Conservation (phyloP, 2,113 vertebrate genomes). For the Hippocampus mohnikei region DNA sequence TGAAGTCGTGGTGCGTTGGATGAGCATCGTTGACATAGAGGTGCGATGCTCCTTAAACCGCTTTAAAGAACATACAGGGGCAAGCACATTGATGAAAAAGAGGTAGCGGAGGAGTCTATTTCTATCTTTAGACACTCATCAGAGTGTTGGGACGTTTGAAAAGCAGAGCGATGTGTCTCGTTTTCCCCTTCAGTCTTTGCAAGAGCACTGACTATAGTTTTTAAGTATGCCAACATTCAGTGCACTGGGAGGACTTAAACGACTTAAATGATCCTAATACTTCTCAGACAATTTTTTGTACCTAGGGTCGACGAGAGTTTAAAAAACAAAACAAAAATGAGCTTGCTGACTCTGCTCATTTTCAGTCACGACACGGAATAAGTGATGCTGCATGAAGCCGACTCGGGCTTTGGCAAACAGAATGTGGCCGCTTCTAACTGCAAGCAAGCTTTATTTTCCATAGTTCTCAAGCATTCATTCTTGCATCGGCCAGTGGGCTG, state of each 20-base stretch:
- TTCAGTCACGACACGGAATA: slow-evolving; percentile 14
- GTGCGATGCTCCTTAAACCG: not conserved
- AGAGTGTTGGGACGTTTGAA: slow-evolving; percentile 32
- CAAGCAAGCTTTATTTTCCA: slow-evolving; percentile 1
- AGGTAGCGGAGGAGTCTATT: slow-evolving; percentile 13
- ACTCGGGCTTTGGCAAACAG: slow-evolving; percentile 19
- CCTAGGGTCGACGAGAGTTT: slow-evolving; percentile 3
- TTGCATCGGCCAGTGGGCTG: not conserved
- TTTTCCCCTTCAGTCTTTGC: not conserved
- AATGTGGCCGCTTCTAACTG: not conserved
- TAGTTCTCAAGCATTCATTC: not conserved
- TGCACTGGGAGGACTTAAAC: not conserved
- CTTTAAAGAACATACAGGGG: slow-evolving; percentile 2
- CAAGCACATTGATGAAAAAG: slow-evolving; percentile 30
- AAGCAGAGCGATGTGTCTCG: slow-evolving; percentile 11
- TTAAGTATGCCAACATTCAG: not conserved
- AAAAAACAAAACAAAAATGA: slow-evolving; percentile 2
- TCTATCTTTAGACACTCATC: slow-evolving; percentile 61
- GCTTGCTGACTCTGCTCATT: slow-evolving; percentile 18
- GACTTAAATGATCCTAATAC: not conserved
- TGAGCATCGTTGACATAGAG: not conserved
- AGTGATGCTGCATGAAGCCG: not conserved
- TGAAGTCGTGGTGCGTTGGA: slow-evolving; percentile 1
- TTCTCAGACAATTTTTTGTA: not conserved
- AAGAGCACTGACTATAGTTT: not conserved